Evolutionary conservation across 2,888 invertebrate genomes (phyloP).

Genomic region (Teleogryllus oceanicus): DNA sequence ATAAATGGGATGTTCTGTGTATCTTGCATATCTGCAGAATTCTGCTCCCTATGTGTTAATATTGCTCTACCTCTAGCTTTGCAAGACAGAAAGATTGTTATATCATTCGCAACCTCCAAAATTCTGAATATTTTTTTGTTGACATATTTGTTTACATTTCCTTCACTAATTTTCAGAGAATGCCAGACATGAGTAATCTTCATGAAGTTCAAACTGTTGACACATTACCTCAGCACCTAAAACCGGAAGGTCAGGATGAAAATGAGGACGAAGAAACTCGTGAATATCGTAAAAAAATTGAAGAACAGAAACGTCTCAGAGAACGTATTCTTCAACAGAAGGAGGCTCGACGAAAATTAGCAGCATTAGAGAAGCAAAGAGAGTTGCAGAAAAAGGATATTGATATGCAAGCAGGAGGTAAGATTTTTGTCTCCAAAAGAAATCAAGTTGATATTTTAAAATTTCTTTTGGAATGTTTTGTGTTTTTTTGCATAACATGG

Average conservation of each 20-base stretch:
- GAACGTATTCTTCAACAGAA: constrained; percentile 50
- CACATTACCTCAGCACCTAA: constrained; percentile 33
- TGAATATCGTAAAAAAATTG: constrained; percentile 50
- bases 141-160: background rate
- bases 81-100: background rate
- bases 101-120: background rate
- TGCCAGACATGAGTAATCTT: constrained; percentile 41
- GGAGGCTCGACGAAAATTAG: constrained; percentile 49
- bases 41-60: no score
- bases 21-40: no score
- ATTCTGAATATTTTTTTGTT: background rate
- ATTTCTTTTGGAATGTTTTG: no score
- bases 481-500: no score
- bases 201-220: constrained; percentile 44
- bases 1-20: no score
- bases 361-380: constrained; percentile 45
- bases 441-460: no score
- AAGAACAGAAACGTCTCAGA: constrained; percentile 50
- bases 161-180: constrained; percentile 27
- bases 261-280: constrained; percentile 48
- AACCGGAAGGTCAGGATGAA: constrained; percentile 32
- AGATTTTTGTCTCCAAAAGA: no score
- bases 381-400: constrained; percentile 24
- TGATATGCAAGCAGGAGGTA: constrained; percentile 26
- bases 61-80: no score